Evolutionary conservation across 2,888 invertebrate species (phyloP), one percentile per base, ranked within the genome.

Genomic region (Heliconius erato): DNA sequence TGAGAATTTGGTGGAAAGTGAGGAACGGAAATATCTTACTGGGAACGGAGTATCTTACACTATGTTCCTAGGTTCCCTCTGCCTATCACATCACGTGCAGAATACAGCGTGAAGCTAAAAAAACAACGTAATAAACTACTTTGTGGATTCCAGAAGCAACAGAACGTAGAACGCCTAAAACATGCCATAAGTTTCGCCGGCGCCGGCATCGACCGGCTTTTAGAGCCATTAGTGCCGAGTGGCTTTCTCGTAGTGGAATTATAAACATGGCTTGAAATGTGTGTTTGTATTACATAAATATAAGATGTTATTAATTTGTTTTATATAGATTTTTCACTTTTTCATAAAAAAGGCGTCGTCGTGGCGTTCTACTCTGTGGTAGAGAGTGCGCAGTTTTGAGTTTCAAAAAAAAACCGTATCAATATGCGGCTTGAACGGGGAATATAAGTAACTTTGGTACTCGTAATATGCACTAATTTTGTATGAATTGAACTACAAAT

Each of bases 191-290:
- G 81, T 77, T 77, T 68, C 26, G 63, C 26, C 77, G 81, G 81
- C 81, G 77, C 69, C 77, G 44, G 28, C 71, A n/a, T 63, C 81
- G 63, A 76, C 65, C 63, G 71, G 83, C 83, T 83, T 83, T 81
- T 76, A 83, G 74, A 71, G 76, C 81, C 81, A 83, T 83, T 83
- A 83, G 79, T 35, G 63, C 44, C 77, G 81, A 77, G 74, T 81
- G 81, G 79, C 79, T 83, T 63, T 79, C 69, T 40, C 65, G 79
- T 71, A 23, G 49, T 32, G 65, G 32, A 67, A 69, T 76, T 81
- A 76, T 79, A 81, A 79, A 79, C 76, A 79, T 63, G 26, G 26
- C 14, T 83, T 79, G 69, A 76, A 79, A 65, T 23, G 67, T 71
- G 71, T 67, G n/a, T 63, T 54, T 74, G 11, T 40, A 28, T 28